These are phyloP conservation scores for Rhysida immarginata DNA, from an alignment of 1,140 invertebrate genomes.

Conservation along the genomic window DNA sequence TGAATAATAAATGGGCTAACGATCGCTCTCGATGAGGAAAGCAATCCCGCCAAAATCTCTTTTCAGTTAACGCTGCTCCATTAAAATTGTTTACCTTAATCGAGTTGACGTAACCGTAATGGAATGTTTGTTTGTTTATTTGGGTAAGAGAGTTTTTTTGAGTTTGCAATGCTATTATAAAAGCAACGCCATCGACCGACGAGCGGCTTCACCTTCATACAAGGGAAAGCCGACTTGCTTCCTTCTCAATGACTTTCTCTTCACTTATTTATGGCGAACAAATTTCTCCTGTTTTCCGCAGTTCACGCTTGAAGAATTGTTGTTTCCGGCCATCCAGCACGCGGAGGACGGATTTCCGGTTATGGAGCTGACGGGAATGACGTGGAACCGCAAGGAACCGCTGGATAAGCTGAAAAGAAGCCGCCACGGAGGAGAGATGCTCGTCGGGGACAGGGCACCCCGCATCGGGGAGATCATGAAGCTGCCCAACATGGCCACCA, in stretches of 20 bases:
- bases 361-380: conserved; percentile 12
- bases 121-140: too few relatives aligned
- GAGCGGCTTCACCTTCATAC: too few relatives aligned
- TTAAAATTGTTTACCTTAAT: too few relatives aligned
- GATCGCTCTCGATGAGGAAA: too few relatives aligned
- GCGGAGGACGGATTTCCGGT: conserved; percentile 31
- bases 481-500: conserved; percentile 26
- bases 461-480: conserved; percentile 27
- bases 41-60: too few relatives aligned
- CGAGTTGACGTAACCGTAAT: too few relatives aligned
- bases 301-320: neutral
- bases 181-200: too few relatives aligned
- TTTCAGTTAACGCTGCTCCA: too few relatives aligned
- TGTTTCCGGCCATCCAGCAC: conserved; percentile 24
- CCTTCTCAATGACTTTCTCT: too few relatives aligned
- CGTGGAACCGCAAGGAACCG: conserved; percentile 17
- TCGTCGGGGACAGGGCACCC: conserved; percentile 26
- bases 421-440: conserved; percentile 22
- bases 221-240: too few relatives aligned
- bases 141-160: neutral
- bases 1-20: too few relatives aligned
- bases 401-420: conserved; percentile 20
- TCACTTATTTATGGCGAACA: too few relatives aligned
- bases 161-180: neutral
- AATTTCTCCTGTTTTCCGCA: neutral